Evolutionary conservation across 2,797 vertebrate species (phyloP).

Genomic region (Falco peregrinus): DNA sequence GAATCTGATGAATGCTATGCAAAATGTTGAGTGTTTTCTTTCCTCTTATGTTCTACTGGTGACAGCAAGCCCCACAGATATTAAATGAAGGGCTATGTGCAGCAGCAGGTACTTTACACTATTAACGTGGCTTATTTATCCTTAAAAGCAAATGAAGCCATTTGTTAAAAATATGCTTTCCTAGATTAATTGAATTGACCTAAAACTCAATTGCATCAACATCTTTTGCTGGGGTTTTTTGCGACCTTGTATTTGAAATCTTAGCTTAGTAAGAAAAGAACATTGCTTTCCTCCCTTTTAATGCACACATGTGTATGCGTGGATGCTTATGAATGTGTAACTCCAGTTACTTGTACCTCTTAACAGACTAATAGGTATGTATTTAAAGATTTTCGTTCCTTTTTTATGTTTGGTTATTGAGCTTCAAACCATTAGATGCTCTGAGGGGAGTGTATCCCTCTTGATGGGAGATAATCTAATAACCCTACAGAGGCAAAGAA

Average conservation of each 20-base stretch:
- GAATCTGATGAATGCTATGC: not conserved
- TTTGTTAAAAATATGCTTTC: conserved; percentile 43
- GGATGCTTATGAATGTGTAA: not conserved
- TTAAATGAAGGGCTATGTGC: not conserved
- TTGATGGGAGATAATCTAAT: not conserved
- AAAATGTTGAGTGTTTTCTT: conserved; percentile 11
- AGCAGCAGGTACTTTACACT: conserved; percentile 6
- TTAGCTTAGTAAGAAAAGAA: not conserved
- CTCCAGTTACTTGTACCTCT: not conserved
- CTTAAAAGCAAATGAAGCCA: conserved; percentile 3
- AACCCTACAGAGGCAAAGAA: not conserved
- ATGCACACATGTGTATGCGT: not conserved
- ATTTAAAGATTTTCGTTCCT: not conserved
- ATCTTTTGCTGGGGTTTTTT: not conserved
- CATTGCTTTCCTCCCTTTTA: not conserved
- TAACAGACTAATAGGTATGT: not conserved
- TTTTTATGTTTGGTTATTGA: not conserved
- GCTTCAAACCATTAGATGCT: not conserved
- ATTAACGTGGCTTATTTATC: not conserved
- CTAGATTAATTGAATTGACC: conserved; percentile 27
- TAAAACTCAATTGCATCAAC: conserved; percentile 1
- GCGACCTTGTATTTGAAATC: not conserved
- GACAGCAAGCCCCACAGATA: conserved; percentile 26
- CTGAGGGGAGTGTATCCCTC: accelerated
- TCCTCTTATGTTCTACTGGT: not conserved